These are phyloP conservation scores for Nasonovia ribisnigri DNA, from an alignment of 2,888 invertebrate genomes.

Conservation along the genomic window DNA sequence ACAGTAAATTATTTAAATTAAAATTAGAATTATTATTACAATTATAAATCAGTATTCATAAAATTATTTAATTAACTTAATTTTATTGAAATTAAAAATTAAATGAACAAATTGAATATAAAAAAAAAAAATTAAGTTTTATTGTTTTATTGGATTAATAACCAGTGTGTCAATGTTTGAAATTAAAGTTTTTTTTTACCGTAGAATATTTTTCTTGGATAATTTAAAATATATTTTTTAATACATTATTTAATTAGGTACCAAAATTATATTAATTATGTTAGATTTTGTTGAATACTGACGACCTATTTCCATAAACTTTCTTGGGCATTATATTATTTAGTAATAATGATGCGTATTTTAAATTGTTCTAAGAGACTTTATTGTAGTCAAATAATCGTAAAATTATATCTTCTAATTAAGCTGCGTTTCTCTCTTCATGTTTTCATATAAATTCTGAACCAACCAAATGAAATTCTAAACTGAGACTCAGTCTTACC, in stretches of 20 bases:
- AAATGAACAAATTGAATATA: neutral
- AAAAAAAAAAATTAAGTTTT: neutral
- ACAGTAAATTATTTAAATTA: neutral
- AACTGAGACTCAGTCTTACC: neutral
- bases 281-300: too few species aligned
- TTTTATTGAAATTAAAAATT: neutral
- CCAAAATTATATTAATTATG: neutral
- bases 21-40: too few species aligned
- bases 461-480: conserved; percentile 18
- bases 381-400: neutral
- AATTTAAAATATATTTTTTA: neutral
- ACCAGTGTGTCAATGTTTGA: neutral
- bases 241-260: neutral
- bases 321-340: neutral
- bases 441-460: neutral
- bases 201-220: neutral
- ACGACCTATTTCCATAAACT: neutral
- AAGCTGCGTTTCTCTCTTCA: neutral
- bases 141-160: neutral
- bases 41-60: too few species aligned
- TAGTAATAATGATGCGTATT: neutral
- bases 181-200: neutral
- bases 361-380: neutral
- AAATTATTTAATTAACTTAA: neutral
- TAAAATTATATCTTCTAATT: neutral